phyloP scores from a whole-genome alignment of 2,797 vertebrate species.

The Mormyrops attenuatus region DNA sequence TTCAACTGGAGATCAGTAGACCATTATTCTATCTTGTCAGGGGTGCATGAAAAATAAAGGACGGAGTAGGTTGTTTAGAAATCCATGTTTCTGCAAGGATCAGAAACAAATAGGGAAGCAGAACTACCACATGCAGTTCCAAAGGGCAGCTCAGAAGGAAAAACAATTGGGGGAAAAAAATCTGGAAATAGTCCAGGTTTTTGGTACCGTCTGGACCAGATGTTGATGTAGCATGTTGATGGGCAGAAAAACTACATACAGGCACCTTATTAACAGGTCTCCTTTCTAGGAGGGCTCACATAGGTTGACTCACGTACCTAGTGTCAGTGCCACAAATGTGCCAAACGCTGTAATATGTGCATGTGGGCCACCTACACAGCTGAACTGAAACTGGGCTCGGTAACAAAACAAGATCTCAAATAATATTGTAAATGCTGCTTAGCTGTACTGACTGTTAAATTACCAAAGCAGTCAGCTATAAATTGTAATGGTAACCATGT shows the following conservation, averaged over 20 bases:
- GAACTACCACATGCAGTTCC: neutral
- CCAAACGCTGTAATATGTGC: neutral
- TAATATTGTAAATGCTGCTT: conserved; percentile 59
- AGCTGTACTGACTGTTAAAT: neutral
- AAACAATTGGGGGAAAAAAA: neutral
- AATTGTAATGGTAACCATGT: neutral
- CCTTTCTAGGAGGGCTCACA: neutral
- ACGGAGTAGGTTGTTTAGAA: neutral
- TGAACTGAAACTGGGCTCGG: neutral
- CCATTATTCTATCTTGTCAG: neutral
- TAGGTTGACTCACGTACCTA: neutral
- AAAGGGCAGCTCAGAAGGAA: neutral
- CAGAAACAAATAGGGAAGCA: neutral
- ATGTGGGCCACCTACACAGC: neutral
- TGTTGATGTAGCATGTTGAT: neutral
- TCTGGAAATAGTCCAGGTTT: neutral
- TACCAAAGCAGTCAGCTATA: neutral
- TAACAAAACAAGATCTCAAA: conserved; percentile 45
- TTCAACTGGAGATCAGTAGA: neutral
- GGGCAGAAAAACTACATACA: neutral
- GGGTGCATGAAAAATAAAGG: neutral
- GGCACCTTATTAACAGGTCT: neutral
- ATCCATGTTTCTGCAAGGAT: neutral
- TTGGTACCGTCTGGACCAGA: neutral
- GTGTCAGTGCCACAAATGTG: neutral